Evolutionary conservation across 2,888 invertebrate genomes (phyloP), one percentile per base, ranked within the genome.

Genomic region (Drosophila gaucha): DNA sequence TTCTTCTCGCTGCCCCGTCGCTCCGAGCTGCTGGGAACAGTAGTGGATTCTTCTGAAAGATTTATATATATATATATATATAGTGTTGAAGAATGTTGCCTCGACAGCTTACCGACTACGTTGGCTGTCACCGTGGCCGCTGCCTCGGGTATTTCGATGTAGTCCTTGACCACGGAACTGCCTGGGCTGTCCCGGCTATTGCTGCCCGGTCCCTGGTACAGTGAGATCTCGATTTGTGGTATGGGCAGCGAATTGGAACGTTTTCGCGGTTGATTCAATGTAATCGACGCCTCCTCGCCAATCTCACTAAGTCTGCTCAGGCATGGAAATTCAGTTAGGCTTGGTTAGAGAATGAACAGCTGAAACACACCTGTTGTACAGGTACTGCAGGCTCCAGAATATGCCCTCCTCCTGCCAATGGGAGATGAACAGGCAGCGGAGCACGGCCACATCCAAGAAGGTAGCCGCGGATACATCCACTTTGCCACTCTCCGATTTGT

Each of bases 361-460:
- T 2, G 8, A 8, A 2, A 28, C 73, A 73, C 87, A 97, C 97
- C 97, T 94, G 89, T 97, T 97, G 86, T 96, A 96, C 70, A 97
- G 93, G 92, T 96, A 99, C 90, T 97, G 96, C 28, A 99, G 92
- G 12, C 98, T 98, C 99, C 99, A 99, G 91, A 96, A 97, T 10
- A 99, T 96, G 0, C 99, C 99, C 90, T 99, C 99, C 90, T 99
- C 99, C 89, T 97, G 96, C 99, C 99, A 99, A 89, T 98, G 98
- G 0, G 97, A 95, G 66, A 98, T 96, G 90, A 99, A 98, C 12
- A 99, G 93, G 90, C 99, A 99, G 51, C 99, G 94, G 55, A 99
- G 92, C 0, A 99, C 98, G 2, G 98, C 98, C 0, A 99, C 97
- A 91, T 99, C 99, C 57, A 99, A 93, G 91, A 98, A 99, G 1